These are phyloP conservation scores for Diadromus collaris DNA, from an alignment of 2,888 invertebrate species.

Conservation along the genomic window DNA sequence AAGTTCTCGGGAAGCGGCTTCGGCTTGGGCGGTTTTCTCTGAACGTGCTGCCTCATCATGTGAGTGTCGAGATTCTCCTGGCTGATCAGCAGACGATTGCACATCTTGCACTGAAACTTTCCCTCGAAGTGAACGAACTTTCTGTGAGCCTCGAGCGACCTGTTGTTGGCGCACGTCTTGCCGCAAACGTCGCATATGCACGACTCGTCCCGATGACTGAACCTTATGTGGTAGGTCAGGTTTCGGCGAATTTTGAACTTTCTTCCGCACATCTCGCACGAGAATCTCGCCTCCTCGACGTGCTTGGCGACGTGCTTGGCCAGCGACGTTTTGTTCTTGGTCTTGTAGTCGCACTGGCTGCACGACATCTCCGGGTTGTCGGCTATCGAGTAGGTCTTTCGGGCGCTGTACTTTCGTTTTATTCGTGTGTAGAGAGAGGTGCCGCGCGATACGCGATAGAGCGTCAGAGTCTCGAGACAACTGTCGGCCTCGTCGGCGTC, in stretches of 20 bases:
- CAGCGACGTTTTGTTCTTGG: conserved; percentile 61
- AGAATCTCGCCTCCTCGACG: conserved; percentile 6
- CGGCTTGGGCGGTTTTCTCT: background rate
- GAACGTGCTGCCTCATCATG: conserved; percentile 73
- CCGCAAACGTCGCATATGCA: conserved; percentile 73
- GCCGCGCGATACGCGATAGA: conserved; percentile 44
- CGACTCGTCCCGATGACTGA: conserved; percentile 58
- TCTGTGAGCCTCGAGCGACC: conserved; percentile 74
- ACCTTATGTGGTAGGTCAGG: conserved; percentile 61
- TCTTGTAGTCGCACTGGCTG: conserved; percentile 66
- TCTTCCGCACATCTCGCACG: conserved; percentile 58
- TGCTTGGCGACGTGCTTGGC: conserved; percentile 59
- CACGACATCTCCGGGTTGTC: conserved; percentile 56
- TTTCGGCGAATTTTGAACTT: conserved; percentile 57
- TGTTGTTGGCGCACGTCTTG: conserved; percentile 73
- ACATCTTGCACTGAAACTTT: conserved; percentile 76
- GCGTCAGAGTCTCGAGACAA: conserved; percentile 36
- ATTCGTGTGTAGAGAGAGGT: conserved; percentile 32
- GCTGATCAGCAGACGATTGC: conserved; percentile 77
- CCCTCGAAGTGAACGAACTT: conserved; percentile 77
- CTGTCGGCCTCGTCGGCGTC: background rate
- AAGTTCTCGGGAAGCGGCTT: conserved; percentile 69
- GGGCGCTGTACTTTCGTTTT: background rate
- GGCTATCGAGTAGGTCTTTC: background rate
- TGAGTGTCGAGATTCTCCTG: conserved; percentile 80